Evolutionary conservation across 1,140 invertebrate species (phyloP), one percentile per base, ranked within the genome.

Genomic region (Sinonovacula constricta): DNA sequence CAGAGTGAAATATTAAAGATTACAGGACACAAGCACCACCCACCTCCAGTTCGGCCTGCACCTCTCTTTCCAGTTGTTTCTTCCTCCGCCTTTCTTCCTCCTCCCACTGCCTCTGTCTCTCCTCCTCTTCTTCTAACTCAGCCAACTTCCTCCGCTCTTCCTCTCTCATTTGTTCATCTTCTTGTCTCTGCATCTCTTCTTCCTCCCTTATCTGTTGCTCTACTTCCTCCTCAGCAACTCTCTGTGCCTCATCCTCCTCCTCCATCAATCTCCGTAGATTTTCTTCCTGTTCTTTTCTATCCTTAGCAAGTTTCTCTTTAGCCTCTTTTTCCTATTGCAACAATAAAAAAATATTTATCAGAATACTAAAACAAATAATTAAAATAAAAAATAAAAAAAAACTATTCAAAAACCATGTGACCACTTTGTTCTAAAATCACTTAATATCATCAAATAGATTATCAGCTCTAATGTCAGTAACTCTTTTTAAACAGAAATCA

Each of bases 21-120:
- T n/a, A n/a, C n/a, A n/a, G n/a, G n/a, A n/a, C n/a, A n/a, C n/a
- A n/a, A 24, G 18, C 51, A 14, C 18, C 22, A 24, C 53, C 65
- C 7, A 77, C 74, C 63, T 67, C 63, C 24, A 77, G 62, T 51
- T 77, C 74, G n/a, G 31, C 63, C 49, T 77, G 53, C 49, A 65
- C 74, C 54, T 77, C 74, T 22, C 36, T 24, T 24, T 67, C 62
- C 14, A 77, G 30, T 31, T 67, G 63, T 34, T n/a, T 28, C 53
- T 77, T 63, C 60, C 65, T 77, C 36, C 54, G 30, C 51, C 65
- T 67, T 34, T 77, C 63, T 36, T 77, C 74, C 30, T 67, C 65
- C 30, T 77, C 74, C 74, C 74, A 77, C 28, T 67, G 28, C 18
- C 28, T 12, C 34, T 67, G 63, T 39, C 65, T n/a, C 49, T 56